These are phyloP conservation scores for Dissostichus mawsoni DNA, from an alignment of 2,113 vertebrate species.

Conservation along the genomic window DNA sequence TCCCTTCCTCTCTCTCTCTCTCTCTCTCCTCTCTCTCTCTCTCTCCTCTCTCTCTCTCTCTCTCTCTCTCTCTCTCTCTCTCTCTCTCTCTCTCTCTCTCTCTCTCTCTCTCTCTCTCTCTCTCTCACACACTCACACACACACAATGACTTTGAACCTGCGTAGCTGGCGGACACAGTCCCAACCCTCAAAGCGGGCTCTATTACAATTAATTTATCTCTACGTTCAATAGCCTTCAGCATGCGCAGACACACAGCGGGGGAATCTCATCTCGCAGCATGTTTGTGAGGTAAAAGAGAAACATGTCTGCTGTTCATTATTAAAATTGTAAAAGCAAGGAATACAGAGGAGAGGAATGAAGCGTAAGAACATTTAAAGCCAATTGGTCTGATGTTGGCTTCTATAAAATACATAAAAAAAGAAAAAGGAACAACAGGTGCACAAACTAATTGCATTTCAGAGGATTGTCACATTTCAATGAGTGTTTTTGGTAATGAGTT, in stretches of 20 bases:
- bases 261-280: constrained; percentile 60
- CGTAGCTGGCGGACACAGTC: constrained; percentile 35
- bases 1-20: neutral
- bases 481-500: constrained; percentile 35
- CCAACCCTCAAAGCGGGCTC: constrained; percentile 36
- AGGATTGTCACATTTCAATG: constrained; percentile 32
- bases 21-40: neutral
- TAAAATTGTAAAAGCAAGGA: constrained; percentile 49
- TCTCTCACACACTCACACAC: constrained; percentile 5
- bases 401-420: constrained; percentile 34
- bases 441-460: constrained; percentile 43
- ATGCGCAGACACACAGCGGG: constrained; percentile 58
- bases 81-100: too few relatives aligned
- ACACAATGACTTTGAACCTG: constrained; percentile 47
- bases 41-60: too few relatives aligned
- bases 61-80: too few relatives aligned
- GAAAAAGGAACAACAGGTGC: constrained; percentile 26
- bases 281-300: constrained; percentile 60
- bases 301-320: constrained; percentile 57
- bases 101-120: neutral
- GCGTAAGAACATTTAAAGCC: constrained; percentile 18
- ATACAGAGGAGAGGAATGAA: constrained; percentile 28
- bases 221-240: constrained; percentile 49
- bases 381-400: constrained; percentile 22
- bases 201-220: constrained; percentile 73